Percentiles rank a stretch among this genome's conserved stretches.
Conservation (phyloP, 1,140 invertebrate species). For the Myzus persicae region DNA sequence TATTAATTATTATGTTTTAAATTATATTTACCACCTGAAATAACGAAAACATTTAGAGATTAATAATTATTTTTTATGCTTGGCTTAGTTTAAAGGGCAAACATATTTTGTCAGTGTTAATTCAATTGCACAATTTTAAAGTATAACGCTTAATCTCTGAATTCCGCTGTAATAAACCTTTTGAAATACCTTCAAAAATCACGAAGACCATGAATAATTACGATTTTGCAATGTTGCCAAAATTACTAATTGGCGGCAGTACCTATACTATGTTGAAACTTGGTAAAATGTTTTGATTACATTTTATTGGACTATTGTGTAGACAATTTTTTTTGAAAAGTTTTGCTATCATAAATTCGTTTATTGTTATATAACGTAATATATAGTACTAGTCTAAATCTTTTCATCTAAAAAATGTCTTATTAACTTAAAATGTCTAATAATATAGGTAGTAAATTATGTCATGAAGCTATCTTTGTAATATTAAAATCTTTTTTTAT, state of each 20-base stretch:
- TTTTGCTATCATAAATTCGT: not conserved
- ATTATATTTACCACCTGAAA: too few species aligned
- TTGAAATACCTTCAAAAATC: not conserved
- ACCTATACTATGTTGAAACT: not conserved
- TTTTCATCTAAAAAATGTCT: not conserved
- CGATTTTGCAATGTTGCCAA: not conserved
- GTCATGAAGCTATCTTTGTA: too few species aligned
- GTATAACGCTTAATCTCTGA: not conserved
- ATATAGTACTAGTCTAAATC: not conserved
- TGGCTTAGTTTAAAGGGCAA: not conserved
- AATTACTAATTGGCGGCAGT: not conserved
- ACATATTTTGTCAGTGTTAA: not conserved
- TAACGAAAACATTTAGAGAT: not conserved
- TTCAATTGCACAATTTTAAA: conserved; percentile 7
- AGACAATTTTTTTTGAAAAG: not conserved
- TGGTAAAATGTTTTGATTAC: not conserved
- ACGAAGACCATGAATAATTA: not conserved
- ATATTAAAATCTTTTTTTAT: too few species aligned
- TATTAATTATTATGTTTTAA: not conserved
- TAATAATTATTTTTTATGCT: not conserved
- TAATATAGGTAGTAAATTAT: too few species aligned
- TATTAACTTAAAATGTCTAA: too few species aligned
- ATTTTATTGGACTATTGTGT: not conserved
- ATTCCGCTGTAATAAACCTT: not conserved
- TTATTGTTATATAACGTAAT: not conserved